A percentile compares a stretch with the other conserved stretches of the same genome.
These are phyloP conservation scores for Crocuta crocuta DNA, from an alignment of 2,113 vertebrate genomes.

Conservation along the genomic window DNA sequence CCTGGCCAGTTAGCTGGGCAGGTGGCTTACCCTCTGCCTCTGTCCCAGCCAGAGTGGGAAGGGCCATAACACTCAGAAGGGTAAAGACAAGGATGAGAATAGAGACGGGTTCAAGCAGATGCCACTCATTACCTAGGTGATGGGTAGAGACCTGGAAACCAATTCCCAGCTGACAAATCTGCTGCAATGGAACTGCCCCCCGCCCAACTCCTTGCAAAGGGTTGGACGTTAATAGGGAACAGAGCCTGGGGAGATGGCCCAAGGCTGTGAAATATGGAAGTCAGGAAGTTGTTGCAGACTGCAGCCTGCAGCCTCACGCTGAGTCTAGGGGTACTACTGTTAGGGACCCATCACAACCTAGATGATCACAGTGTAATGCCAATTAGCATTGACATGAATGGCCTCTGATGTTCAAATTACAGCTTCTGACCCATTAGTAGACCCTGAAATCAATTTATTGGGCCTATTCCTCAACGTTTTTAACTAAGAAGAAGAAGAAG, in stretches of 20 bases:
- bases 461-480: not conserved
- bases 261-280: not conserved
- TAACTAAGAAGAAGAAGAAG: not conserved
- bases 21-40: not conserved
- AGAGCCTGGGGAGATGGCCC: not conserved
- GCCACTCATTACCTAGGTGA: not conserved
- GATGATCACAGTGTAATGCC: not conserved
- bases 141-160: not conserved
- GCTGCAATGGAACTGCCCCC: not conserved
- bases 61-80: not conserved
- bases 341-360: not conserved
- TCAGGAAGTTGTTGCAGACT: not conserved
- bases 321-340: not conserved
- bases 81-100: not conserved
- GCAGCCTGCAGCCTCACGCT: not conserved
- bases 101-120: not conserved
- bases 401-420: not conserved
- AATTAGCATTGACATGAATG: not conserved
- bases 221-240: not conserved
- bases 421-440: not conserved
- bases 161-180: not conserved
- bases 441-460: not conserved
- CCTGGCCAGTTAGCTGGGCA: not conserved
- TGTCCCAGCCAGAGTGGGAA: not conserved
- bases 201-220: not conserved